Evolutionary conservation across 2,888 invertebrate genomes (phyloP).

Genomic region (Coecobrya sp.): DNA sequence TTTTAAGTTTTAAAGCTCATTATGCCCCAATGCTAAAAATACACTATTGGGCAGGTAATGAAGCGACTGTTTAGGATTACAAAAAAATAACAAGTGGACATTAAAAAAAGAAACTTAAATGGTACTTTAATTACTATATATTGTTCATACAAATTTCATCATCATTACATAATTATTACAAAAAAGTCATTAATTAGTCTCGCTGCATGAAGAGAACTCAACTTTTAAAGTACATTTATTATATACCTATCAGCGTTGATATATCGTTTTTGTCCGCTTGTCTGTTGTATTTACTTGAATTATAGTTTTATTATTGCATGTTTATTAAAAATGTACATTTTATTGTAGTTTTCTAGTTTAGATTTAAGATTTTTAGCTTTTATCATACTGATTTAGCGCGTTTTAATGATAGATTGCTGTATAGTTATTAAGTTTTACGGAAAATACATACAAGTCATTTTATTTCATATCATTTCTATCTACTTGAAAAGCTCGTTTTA

Average conservation of each 20-base stretch:
- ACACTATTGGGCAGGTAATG: too few species aligned
- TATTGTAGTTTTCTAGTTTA: not conserved
- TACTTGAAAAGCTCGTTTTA: too few species aligned
- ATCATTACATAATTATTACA: not conserved
- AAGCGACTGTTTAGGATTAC: too few species aligned
- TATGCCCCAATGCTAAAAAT: not conserved
- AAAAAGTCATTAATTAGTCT: constrained; percentile 17
- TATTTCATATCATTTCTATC: too few species aligned
- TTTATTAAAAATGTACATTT: not conserved
- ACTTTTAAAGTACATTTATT: too few species aligned
- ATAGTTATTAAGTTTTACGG: too few species aligned
- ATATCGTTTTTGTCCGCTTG: too few species aligned
- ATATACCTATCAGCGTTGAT: too few species aligned
- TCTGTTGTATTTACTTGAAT: constrained; percentile 17
- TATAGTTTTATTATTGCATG: not conserved
- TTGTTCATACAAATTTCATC: not conserved
- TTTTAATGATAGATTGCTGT: too few species aligned
- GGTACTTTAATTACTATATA: not conserved
- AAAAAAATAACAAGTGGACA: too few species aligned
- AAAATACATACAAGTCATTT: too few species aligned
- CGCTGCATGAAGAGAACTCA: not conserved
- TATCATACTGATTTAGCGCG: not conserved
- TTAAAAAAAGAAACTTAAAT: not conserved
- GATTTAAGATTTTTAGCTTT: not conserved
- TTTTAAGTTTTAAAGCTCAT: not conserved